These are phyloP conservation scores for Drosophila ironensis DNA, from an alignment of 1,140 invertebrate species.

Conservation along the genomic window DNA sequence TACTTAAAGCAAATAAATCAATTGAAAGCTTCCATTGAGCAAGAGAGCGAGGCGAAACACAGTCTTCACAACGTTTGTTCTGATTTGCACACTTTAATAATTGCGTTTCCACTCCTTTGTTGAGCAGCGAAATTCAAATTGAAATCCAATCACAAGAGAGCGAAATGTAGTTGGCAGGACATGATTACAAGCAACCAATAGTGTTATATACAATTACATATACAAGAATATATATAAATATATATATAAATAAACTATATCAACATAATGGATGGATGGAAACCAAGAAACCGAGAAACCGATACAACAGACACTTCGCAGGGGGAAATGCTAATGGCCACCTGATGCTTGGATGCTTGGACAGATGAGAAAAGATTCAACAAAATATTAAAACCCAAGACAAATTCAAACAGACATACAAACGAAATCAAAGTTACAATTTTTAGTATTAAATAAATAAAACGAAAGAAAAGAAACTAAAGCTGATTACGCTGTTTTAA, in stretches of 20 bases:
- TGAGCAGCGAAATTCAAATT: constrained; percentile 2
- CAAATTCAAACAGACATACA: constrained; percentile 25
- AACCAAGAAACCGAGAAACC: constrained; percentile 13
- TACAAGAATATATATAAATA: constrained; percentile 30
- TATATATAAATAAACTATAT: constrained; percentile 46
- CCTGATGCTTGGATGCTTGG: not conserved
- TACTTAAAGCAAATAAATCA: constrained; percentile 22
- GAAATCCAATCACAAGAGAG: constrained; percentile 41
- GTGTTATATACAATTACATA: constrained; percentile 30
- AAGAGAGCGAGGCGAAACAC: not conserved
- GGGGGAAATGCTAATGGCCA: not conserved
- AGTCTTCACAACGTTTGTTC: not conserved
- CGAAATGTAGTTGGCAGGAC: constrained; percentile 39
- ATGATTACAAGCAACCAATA: too few species aligned
- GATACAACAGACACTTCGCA: not conserved
- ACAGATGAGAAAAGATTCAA: constrained; percentile 3
- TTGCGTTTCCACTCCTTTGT: constrained; percentile 7
- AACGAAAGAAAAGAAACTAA: constrained; percentile 13
- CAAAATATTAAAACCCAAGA: constrained; percentile 11
- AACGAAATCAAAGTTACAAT: constrained; percentile 44
- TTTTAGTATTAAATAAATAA: constrained; percentile 48
- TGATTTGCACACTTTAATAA: constrained; percentile 26
- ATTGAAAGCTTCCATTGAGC: constrained; percentile 19
- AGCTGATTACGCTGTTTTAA: constrained; percentile 1
- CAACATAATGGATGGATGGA: constrained; percentile 42